Evolutionary conservation across 2,888 invertebrate species (phyloP).

Genomic region (Syritta pipiens): DNA sequence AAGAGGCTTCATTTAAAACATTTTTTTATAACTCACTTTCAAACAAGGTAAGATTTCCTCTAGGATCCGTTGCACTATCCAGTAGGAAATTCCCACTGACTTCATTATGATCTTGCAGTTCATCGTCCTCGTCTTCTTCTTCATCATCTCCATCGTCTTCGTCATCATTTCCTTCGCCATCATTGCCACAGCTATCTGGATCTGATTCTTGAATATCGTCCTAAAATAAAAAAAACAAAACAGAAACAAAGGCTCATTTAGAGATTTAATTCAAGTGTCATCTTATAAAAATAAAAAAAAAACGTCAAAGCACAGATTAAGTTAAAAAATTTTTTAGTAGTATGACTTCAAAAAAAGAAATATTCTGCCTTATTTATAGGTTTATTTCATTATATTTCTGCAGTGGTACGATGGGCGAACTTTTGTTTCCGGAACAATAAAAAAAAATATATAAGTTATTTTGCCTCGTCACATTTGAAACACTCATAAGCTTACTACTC

Average conservation of each 20-base stretch:
- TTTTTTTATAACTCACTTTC: no score
- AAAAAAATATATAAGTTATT: conserved; percentile 15
- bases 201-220: conserved; percentile 79
- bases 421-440: conserved; percentile 7
- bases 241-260: background rate
- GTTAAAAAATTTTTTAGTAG: conserved; percentile 29
- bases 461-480: conserved; percentile 39
- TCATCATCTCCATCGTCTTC: conserved; percentile 79
- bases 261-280: background rate
- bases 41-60: conserved; percentile 90
- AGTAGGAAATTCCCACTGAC: conserved; percentile 78
- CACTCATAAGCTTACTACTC: conserved; percentile 41
- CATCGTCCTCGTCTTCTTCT: conserved; percentile 79
- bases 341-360: conserved; percentile 33
- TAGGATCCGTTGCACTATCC: conserved; percentile 79
- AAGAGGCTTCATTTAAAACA: no score
- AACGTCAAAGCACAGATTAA: conserved; percentile 44
- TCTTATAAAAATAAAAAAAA: conserved; percentile 23
- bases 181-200: conserved; percentile 78
- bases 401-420: conserved; percentile 61
- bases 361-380: no score
- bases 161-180: conserved; percentile 78
- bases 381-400: conserved; percentile 30
- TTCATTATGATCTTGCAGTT: conserved; percentile 75
- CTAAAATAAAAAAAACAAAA: conserved; percentile 71